These are phyloP conservation scores for Sphenodon punctatus DNA, from an alignment of 2,797 vertebrate genomes.

Conservation along the genomic window DNA sequence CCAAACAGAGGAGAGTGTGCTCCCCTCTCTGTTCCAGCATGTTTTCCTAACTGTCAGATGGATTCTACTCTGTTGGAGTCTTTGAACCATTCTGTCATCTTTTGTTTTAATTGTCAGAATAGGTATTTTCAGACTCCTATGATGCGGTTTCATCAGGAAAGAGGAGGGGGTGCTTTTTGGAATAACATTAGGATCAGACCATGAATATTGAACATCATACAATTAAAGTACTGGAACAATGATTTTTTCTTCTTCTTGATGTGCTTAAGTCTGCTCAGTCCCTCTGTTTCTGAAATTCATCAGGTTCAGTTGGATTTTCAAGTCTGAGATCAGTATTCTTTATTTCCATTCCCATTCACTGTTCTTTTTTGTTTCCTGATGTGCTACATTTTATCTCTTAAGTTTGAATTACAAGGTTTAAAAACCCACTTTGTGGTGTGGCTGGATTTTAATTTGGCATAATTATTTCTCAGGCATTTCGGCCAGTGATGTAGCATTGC, in stretches of 20 bases:
- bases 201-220: conserved; percentile 65
- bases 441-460: background rate
- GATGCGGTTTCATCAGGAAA: conserved; percentile 64
- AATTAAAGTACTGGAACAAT: conserved; percentile 68
- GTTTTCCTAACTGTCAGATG: conserved; percentile 55
- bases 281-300: conserved; percentile 7
- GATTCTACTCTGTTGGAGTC: conserved; percentile 73
- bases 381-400: background rate
- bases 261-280: conserved; percentile 48
- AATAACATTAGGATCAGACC: conserved; percentile 53
- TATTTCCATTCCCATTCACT: conserved; percentile 24
- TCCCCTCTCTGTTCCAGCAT: conserved; percentile 48
- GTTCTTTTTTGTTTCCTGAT: background rate
- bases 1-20: conserved; percentile 25
- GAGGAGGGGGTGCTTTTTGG: conserved; percentile 55
- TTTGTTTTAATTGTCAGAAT: conserved; percentile 62
- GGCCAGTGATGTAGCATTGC: background rate
- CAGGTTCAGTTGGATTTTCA: conserved; percentile 42
- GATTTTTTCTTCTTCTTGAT: conserved; percentile 62
- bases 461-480: background rate
- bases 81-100: conserved; percentile 61
- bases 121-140: conserved; percentile 47
- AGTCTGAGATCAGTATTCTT: conserved; percentile 41
- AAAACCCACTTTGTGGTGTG: background rate
- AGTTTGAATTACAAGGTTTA: background rate